Base-by-base conservation (phyloP, 2,797 vertebrate genomes). In the Chaunax sp. region DNA sequence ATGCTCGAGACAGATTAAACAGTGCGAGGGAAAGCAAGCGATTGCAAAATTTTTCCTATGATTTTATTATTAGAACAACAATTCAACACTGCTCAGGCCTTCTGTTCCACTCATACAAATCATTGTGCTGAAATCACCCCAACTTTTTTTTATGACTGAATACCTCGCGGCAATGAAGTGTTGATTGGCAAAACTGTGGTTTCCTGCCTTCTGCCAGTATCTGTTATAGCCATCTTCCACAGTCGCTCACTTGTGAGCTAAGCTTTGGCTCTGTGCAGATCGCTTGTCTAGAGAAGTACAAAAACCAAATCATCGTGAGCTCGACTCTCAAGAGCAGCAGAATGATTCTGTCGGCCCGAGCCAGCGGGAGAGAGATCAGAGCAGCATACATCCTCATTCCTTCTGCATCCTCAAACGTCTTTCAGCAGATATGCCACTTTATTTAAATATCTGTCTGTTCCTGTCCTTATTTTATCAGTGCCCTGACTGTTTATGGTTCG, bases 171-270 rank as follows among this genome's bases (percentile, higher is more conserved):
- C 84, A 53, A 84, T 82, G 74, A 86, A 87, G 83, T 83, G 85
- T 87, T 87, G 84, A 90, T 88, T 90, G 78, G 80, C 81, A 87
- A 79, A 75, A 81, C 72, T 75, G 83, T 43, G 30, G 72, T 84
- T 90, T 90, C 81, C 86, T 78, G 83, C 82, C 76, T 67, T 75
- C 83, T 86, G 85, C 86, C 81, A 82, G 83, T 87, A 85, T 91
- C 90, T 89, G 88, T 82, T 91, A 75, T 64, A 86, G 78, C 87
- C 81, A 88, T 92, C 88, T 83, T 85, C 79, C 81, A 63, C 83
- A 85, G 86, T 86, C 83, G 74, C 77, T 85, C 83, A 81, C 67
- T 89, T 61, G 63, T 79, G 80, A 85, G 82, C 78, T 84, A 74
- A 81, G 79, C 64, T 72, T 78, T 70, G 79, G 83, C 86, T 82